Conservation (phyloP, 1,140 invertebrate species). For the Heliconius hewitsoni region DNA sequence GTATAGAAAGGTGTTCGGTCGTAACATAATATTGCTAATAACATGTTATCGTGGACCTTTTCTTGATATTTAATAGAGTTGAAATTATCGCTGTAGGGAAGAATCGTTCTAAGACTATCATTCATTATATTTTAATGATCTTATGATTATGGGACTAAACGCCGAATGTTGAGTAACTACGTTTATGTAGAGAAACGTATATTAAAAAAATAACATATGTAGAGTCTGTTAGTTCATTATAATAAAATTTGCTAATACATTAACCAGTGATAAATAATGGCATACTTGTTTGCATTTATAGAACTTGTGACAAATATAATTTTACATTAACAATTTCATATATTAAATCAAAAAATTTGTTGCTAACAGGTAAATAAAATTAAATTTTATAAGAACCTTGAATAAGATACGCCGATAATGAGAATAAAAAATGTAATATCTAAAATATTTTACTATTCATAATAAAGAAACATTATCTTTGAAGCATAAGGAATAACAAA, state of each 20-base stretch:
- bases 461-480: too few species aligned
- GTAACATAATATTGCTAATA: conserved; percentile 31
- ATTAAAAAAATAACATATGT: background rate
- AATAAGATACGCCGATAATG: background rate
- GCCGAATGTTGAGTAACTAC: conserved; percentile 6
- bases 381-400: background rate
- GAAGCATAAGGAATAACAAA: too few species aligned
- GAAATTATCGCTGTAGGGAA: conserved; percentile 19
- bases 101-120: background rate
- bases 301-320: background rate
- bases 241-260: background rate
- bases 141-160: conserved; percentile 10
- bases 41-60: conserved; percentile 26
- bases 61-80: conserved; percentile 27
- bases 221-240: background rate
- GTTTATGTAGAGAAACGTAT: background rate
- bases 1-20: conserved; percentile 21
- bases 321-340: background rate
- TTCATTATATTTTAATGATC: conserved; percentile 14
- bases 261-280: background rate
- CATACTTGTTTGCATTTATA: background rate
- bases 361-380: conserved; percentile 2
- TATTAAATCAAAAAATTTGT: background rate
- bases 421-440: background rate
- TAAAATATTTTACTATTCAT: conserved; percentile 2